A percentile compares a stretch with the other conserved stretches of the same genome.
Evolutionary conservation across 2,888 invertebrate species (phyloP).

Genomic region (Ophion obscuratus): DNA sequence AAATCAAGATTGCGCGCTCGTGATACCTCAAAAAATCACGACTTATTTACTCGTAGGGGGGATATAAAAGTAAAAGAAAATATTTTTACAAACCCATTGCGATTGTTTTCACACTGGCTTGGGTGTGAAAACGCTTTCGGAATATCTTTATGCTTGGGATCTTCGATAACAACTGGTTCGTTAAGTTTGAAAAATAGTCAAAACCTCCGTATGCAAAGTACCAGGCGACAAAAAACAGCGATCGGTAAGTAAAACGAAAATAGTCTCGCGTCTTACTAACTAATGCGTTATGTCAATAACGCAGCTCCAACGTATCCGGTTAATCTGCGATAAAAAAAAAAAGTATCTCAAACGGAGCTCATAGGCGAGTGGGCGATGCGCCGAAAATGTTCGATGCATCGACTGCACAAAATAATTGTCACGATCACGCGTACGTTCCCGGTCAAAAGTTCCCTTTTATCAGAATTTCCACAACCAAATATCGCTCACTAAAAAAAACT

Average conservation of each 20-base stretch:
- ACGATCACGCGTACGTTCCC: too few species aligned
- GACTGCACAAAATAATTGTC: too few species aligned
- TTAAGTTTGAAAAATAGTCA: not conserved
- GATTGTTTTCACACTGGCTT: not conserved
- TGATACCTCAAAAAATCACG: not conserved
- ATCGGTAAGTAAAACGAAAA: slow-evolving; percentile 14
- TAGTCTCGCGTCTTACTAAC: not conserved
- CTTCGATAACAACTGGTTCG: not conserved
- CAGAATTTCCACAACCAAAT: too few species aligned
- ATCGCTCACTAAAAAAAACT: too few species aligned
- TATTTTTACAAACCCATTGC: not conserved
- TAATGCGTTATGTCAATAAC: not conserved
- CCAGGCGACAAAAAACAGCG: slow-evolving; percentile 12
- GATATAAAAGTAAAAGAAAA: not conserved
- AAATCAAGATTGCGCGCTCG: too few species aligned
- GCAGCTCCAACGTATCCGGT: not conserved
- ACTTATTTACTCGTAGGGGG: not conserved
- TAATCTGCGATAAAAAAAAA: not conserved
- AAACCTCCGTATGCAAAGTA: not conserved
- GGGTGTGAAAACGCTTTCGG: not conserved
- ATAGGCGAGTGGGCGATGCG: too few species aligned
- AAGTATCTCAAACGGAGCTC: too few species aligned
- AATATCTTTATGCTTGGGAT: not conserved
- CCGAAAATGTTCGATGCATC: too few species aligned
- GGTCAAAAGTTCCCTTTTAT: too few species aligned